A percentile compares a stretch with the other conserved stretches of the same genome.
Conservation (phyloP, 2,797 vertebrate genomes). For the Rhynchonycteris naso region DNA sequence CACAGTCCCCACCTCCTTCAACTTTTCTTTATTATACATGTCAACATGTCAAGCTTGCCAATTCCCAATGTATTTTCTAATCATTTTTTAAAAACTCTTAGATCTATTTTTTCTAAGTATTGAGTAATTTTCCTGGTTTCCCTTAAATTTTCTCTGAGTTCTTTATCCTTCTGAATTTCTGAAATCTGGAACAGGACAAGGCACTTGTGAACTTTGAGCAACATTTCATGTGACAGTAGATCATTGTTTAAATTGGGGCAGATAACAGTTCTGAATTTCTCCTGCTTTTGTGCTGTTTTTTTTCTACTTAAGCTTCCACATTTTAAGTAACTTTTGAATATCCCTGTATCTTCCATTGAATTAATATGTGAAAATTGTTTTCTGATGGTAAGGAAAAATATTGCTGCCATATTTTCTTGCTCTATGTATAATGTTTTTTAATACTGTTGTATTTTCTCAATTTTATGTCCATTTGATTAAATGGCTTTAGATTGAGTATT, state of each 20-base stretch:
- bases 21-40: background rate
- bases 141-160: background rate
- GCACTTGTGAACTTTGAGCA: background rate
- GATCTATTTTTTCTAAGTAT: background rate
- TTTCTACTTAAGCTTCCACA: background rate
- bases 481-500: background rate
- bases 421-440: background rate
- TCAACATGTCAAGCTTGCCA: background rate
- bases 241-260: slow-evolving; percentile 14
- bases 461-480: slow-evolving; percentile 9
- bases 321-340: slow-evolving; percentile 34
- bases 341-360: slow-evolving; percentile 18
- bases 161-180: background rate
- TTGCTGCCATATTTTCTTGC: slow-evolving; percentile 11
- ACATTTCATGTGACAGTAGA: background rate
- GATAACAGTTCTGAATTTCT: background rate
- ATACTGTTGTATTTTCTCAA: background rate
- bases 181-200: background rate
- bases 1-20: background rate
- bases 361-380: slow-evolving; percentile 45
- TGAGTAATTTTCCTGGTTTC: slow-evolving; percentile 29
- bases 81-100: background rate
- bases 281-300: background rate
- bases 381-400: slow-evolving; percentile 23
- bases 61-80: background rate